Evolutionary conservation across 2,888 invertebrate species (phyloP), one percentile per base, ranked within the genome.

Genomic region (Rotaria socialis): DNA sequence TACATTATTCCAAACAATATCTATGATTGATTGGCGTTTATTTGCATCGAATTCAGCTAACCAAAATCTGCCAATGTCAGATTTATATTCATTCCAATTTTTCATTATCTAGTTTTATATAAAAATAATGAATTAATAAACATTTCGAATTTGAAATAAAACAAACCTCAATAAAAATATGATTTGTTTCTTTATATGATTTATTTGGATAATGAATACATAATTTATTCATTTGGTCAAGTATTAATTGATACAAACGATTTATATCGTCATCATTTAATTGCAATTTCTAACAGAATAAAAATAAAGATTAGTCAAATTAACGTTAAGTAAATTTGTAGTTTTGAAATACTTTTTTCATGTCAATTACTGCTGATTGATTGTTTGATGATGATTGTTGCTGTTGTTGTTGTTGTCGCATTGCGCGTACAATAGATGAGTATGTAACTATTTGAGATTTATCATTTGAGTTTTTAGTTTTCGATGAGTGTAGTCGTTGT

Each of bases 51-150:
- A 88, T 86, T 91, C 90, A 7, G 90, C 90, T 50, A 91, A 89
- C 91, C 91, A 91, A 87, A 91, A 91, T 1, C 90, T 90, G 10
- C 91, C 91, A 88, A 91, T 89, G 88, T 90, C 89, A 35, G 91
- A 90, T 87, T 91, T 91, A 88, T 91, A 90, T 86, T 89, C 90
- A 87, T 90, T 90, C 90, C 91, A 91, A 88, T 91, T 90, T 85
- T 90, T 90, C 89, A 90, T 89, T 55, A 91, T 90, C 88, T 89
- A 90, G 86, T 90, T 90, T 41, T 91, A 88, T 52, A 90, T 47
- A 10, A 10, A 47, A 47, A 0, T 89, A 19, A 88, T 87, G 74
- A 91, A 90, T 14, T 91, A 90, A 86, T 91, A 90, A 55, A 19
- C 24, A 24, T 24, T 24, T 24, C 35, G 16, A 55, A 22, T 55